These are phyloP conservation scores for Bufotes viridis DNA, from an alignment of 2,797 vertebrate species.

Conservation along the genomic window DNA sequence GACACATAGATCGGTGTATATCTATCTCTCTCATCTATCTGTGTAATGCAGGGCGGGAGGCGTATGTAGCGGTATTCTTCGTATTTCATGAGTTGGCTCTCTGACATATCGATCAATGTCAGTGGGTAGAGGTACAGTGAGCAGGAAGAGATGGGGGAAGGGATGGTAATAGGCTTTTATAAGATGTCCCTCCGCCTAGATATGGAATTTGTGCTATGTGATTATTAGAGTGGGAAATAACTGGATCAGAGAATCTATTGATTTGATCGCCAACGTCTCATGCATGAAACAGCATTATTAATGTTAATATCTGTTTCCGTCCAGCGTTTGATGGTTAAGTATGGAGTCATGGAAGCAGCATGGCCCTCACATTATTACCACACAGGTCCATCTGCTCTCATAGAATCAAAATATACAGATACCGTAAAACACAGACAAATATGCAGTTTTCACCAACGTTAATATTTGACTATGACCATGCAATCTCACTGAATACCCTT, in stretches of 20 bases:
- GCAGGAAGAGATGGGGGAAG: neutral
- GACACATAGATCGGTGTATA: no score
- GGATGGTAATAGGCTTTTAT: neutral
- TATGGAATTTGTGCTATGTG: neutral
- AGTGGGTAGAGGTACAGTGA: neutral
- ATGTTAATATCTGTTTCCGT: neutral
- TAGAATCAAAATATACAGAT: no score
- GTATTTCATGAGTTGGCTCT: neutral
- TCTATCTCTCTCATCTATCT: neutral
- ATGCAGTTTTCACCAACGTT: no score
- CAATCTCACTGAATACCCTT: no score
- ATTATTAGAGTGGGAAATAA: neutral
- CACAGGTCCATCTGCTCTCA: no score
- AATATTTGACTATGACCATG: no score
- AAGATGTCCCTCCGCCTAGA: neutral
- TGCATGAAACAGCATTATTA: neutral
- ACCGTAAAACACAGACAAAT: no score
- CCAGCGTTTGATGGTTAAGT: neutral
- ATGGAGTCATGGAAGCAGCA: neutral
- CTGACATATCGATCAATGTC: neutral
- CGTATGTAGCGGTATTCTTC: neutral
- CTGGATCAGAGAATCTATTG: neutral
- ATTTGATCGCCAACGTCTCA: neutral
- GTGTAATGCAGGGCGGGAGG: neutral
- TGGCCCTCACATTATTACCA: neutral